Evolutionary conservation across 2,797 vertebrate genomes (phyloP), one percentile per base, ranked within the genome.

Genomic region (Amblyraja radiata): DNA sequence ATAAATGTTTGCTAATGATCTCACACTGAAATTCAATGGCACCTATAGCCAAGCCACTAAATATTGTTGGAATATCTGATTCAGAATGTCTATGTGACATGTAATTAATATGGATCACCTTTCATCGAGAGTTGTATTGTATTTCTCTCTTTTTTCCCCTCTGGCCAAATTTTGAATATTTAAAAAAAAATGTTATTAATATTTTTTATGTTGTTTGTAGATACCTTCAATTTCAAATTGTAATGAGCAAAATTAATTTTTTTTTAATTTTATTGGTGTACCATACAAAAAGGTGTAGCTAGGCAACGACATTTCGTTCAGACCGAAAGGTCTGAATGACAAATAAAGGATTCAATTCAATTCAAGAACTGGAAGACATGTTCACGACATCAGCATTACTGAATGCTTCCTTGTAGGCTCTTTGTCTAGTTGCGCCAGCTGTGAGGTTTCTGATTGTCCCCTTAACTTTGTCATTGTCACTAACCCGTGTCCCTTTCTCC

Each of bases 401-500:
- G 95, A 96, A 96, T 96, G 96, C 96, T 93, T 0, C 94, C 94
- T 6, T 95, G 93, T 96, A 96, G 96, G 95, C 96, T 94, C 94
- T 94, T 95, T 95, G 94, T 94, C 93, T 84, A 95, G 93, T 76
- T 28, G 21, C 39, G 16, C 39, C 16, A 58, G 39, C 23, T 92
- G 3, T 46, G 73, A 58, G 36, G 76, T 74, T 76, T 92, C 90
- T 54, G 46, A 39, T 28, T 91, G n/a, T 73, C 16, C 23, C 10
- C 46, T 54, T 76, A 76, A 92, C 71, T 92, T 93, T 94, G 93
- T 94, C 94, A 93, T 94, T 94, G 9, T 23, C 94, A 95, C 93
- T 93, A 58, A 80, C 10, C 91, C 93, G 78, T 81, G 86, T 21
- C 3, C 93, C 93, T 93, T 94, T 92, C 93, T 94, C 96, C 96